Base-by-base conservation (phyloP, 64 coral and sea anemone genomes). In the Actinia equina region DNA sequence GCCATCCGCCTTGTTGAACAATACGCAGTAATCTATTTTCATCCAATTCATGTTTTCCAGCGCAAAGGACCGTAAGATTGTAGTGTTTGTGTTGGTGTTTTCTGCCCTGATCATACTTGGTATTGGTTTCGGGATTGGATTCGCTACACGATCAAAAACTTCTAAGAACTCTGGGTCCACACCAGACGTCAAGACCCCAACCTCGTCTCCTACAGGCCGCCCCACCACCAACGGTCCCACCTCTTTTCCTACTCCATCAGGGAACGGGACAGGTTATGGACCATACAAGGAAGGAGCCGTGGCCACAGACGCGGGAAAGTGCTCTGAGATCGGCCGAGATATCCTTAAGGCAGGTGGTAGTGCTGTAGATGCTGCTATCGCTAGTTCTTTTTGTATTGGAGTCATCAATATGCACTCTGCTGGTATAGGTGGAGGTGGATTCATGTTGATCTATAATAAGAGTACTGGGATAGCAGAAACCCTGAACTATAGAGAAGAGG, bases 371-470 rank as follows among this genome's bases (percentile, higher is more conserved):
- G 85, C 97, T 14, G 96, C 93, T 8, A 76, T 99, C 5, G 93
- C 97, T 1, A 26, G 93, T 6, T 85, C 94, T 43, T 83, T 99
- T 77, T 99, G 97, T 83, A 71, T 99, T 11, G 97, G 97, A 23
- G 91, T 99, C 43, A 85, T 91, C 53, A 92, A 95, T 74, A 90
- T 95, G 89, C 97, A 99, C 65, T 99, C 97, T 6, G 93, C 97
- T 44, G 97, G 97, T 1, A 82, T 99, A 20, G 97, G 97, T 25
- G 97, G 97, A 11, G 97, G 97, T 6, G 97, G 97, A 0, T 99
- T 99, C 43, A 95, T 99, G 93, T 56, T 95, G 16, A 91, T 99
- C 43, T 99, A 99, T 53, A 88, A 90, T 0, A 84, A 90, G 30
- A 86, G 19, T 20, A 93, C 91, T 14, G 87, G 87, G 26, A 86